Percentiles rank a stretch among this genome's conserved stretches.
These are phyloP conservation scores for Oxytorus armatus DNA, from an alignment of 2,888 invertebrate species.

Conservation along the genomic window DNA sequence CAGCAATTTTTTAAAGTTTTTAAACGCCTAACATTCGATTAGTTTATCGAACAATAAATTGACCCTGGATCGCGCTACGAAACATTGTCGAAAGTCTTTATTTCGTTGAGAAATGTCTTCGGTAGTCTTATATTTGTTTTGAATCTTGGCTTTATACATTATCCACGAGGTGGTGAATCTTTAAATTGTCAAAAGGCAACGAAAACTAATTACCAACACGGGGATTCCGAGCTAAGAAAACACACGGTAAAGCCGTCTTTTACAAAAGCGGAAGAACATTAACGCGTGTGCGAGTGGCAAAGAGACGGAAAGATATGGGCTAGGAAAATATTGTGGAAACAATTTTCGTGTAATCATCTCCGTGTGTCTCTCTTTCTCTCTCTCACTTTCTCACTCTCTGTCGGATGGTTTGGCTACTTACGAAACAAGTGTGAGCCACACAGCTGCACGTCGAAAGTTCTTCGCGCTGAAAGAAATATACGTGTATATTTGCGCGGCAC, in stretches of 20 bases:
- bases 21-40: neutral
- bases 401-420: slow-evolving; percentile 41
- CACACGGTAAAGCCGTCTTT: slow-evolving; percentile 46
- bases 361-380: no score
- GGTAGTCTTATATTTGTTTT: neutral
- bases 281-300: slow-evolving; percentile 7
- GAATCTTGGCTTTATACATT: slow-evolving; percentile 25
- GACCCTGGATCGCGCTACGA: neutral
- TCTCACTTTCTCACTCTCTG: no score
- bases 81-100: neutral
- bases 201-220: slow-evolving; percentile 70
- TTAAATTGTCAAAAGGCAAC: slow-evolving; percentile 51
- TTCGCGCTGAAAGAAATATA: slow-evolving; percentile 62
- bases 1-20: no score
- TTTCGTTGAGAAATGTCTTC: neutral
- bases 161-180: slow-evolving; percentile 32
- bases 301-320: slow-evolving; percentile 6
- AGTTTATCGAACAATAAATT: neutral
- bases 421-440: slow-evolving; percentile 51
- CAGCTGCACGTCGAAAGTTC: slow-evolving; percentile 36
- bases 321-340: slow-evolving; percentile 59
- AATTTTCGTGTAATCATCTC: slow-evolving; percentile 27
- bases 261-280: neutral
- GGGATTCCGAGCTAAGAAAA: slow-evolving; percentile 72
- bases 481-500: slow-evolving; percentile 42